Evolutionary conservation across 92 coral and sea anemone genomes (phyloP), one percentile per base, ranked within the genome.

Genomic region (Palythoa heliodiscus): DNA sequence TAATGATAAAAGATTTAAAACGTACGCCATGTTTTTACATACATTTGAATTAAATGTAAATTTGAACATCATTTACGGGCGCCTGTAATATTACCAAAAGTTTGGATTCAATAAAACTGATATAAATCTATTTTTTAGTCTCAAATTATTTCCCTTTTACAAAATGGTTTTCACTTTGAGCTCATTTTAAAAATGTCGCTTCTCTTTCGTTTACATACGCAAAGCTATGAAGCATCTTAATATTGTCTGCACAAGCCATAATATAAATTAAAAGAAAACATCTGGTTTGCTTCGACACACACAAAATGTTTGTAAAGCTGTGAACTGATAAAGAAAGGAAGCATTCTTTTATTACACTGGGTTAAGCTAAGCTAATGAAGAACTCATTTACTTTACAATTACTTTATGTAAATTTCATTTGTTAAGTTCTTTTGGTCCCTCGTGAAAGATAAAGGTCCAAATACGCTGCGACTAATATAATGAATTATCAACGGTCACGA

Each of bases 381-480:
- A 60, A 35, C 60, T 22, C 74, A 80, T 67, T 80, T 24, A 52
- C 60, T 17, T 80, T 66, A 80, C 73, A 67, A 66, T 80, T 66
- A 61, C 16, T 67, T 50, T 43, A 80, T 80, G 74, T 69, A 43
- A 80, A 80, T 66, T 80, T 80, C 40, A 80, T 64, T 80, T 80
- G 84, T 47, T 24, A 52, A 54, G 53, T 76, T 24, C n/a, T 53
- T 54, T 76, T 72, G 39, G 67, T 24, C 29, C 63, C 23, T 76
- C 43, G 10, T 75, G 40, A 29, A 52, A 7, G 29, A 75, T 52
- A 78, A 43, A 40, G 70, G 35, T 11, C 48, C 48, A 77, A 39
- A 78, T 20, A n/a, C 52, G 29, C 9, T 58, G 17, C 13, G 35
- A 38, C 71, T 38, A 38, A 22, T 38, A 19, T 38, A 38, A 22